These are phyloP conservation scores for Thripadectes ignobilis DNA, from an alignment of 2,797 vertebrate genomes.

Conservation along the genomic window DNA sequence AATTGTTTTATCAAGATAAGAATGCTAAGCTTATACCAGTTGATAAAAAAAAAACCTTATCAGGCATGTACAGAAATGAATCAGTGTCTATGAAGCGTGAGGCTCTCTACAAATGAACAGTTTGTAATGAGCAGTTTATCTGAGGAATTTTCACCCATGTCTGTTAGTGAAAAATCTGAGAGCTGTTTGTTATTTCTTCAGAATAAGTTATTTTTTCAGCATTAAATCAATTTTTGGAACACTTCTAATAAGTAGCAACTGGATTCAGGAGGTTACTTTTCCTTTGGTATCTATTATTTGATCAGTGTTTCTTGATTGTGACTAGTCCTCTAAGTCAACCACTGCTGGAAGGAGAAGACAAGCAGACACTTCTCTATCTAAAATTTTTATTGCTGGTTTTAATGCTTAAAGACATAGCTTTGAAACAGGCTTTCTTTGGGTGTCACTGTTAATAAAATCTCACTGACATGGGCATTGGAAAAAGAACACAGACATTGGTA, in stretches of 20 bases:
- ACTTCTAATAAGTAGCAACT: neutral
- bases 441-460: neutral
- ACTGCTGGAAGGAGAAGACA: neutral
- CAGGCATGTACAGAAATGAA: neutral
- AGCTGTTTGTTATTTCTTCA: neutral
- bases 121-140: neutral
- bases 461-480: accelerated
- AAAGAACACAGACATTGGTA: neutral
- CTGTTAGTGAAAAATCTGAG: neutral
- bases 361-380: neutral
- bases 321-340: neutral
- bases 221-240: neutral
- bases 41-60: neutral
- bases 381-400: neutral
- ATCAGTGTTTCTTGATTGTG: neutral
- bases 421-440: neutral
- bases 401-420: neutral
- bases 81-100: neutral
- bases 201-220: neutral
- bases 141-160: neutral
- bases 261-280: neutral
- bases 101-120: neutral
- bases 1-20: neutral
- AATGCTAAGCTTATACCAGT: neutral
- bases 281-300: neutral